A percentile compares a stretch with the other conserved stretches of the same genome.
Conservation (phyloP, 2,113 vertebrate genomes). For the Electrona antarctica region DNA sequence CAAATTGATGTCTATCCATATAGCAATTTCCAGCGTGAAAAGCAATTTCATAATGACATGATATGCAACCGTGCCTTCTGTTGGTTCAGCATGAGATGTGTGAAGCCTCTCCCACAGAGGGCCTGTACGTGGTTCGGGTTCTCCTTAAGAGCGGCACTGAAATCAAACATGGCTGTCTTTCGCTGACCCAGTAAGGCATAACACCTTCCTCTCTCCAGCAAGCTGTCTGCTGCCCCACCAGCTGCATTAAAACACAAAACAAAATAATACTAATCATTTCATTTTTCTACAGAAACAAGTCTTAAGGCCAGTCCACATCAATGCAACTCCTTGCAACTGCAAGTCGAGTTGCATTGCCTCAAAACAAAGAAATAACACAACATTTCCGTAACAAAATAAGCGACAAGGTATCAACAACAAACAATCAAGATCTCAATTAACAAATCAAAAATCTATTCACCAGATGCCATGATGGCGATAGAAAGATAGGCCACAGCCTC, state of each 20-base stretch:
- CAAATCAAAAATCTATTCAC: constrained; percentile 58
- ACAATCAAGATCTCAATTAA: constrained; percentile 2
- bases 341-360: too few species aligned
- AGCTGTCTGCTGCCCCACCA: constrained; percentile 80
- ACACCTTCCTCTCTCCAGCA: constrained; percentile 87
- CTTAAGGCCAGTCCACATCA: too few species aligned
- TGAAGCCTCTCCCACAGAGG: constrained; percentile 87
- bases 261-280: background rate
- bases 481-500: constrained; percentile 90
- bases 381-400: too few species aligned
- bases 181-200: constrained; percentile 87
- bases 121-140: constrained; percentile 81
- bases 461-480: constrained; percentile 90
- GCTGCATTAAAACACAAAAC: constrained; percentile 68
- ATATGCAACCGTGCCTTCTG: constrained; percentile 80
- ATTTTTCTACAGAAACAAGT: background rate
- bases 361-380: too few species aligned
- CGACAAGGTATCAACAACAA: constrained; percentile 1
- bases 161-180: constrained; percentile 93
- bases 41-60: too few species aligned
- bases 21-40: too few species aligned
- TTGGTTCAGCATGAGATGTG: constrained; percentile 85
- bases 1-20: too few species aligned
- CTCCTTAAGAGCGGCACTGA: constrained; percentile 83
- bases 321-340: too few species aligned